A percentile compares a stretch with the other conserved stretches of the same genome.
Conservation (phyloP, 2,797 vertebrate genomes). For the Acipenser ruthenus region DNA sequence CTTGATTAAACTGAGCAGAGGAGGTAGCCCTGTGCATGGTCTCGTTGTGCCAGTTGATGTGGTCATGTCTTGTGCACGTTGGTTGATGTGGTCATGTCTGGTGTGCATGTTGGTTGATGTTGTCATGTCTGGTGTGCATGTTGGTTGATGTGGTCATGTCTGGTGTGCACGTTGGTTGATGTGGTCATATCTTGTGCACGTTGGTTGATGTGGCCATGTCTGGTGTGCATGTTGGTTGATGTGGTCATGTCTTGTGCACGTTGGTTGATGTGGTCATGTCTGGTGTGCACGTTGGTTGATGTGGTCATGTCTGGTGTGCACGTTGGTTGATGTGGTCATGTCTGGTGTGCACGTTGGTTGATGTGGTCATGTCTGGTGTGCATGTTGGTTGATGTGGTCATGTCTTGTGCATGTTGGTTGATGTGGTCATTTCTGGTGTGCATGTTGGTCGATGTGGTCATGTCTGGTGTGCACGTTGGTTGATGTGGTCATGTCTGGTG, state of each 20-base stretch:
- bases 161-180: slow-evolving; percentile 14
- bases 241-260: not conserved
- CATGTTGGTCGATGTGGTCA: not conserved
- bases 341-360: not conserved
- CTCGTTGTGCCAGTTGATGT: not conserved
- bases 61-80: not conserved
- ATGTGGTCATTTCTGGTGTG: not conserved
- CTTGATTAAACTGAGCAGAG: slow-evolving; percentile 44
- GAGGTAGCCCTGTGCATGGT: slow-evolving; percentile 57
- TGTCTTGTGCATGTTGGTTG: not conserved
- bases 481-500: not conserved
- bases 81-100: not conserved
- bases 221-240: slow-evolving; percentile 5
- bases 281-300: not conserved
- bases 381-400: not conserved
- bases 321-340: not conserved
- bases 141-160: slow-evolving; percentile 18
- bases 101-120: not conserved
- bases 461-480: not conserved
- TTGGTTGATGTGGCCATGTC: slow-evolving; percentile 31
- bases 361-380: not conserved
- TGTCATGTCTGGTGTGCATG: slow-evolving; percentile 30
- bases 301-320: not conserved
- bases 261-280: not conserved
- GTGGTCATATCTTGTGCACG: not conserved